Conservation (phyloP, 2,797 vertebrate genomes). For the Leucoraja ocellata region DNA sequence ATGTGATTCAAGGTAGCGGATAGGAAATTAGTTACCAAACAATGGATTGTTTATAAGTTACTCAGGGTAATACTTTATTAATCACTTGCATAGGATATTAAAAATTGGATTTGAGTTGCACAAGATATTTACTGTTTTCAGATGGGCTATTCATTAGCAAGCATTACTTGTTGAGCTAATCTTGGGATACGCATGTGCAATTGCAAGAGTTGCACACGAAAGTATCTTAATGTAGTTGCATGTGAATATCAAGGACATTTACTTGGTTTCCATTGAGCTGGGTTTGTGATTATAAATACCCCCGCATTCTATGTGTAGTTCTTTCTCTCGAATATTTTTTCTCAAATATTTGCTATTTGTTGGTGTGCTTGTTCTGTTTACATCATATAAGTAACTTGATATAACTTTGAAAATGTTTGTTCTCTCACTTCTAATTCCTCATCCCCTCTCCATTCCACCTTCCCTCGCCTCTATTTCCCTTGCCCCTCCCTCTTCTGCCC, state of each 20-base stretch:
- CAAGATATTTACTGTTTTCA: neutral
- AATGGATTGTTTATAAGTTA: no score
- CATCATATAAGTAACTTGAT: no score
- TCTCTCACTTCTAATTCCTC: neutral
- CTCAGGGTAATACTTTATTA: neutral
- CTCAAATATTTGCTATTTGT: neutral
- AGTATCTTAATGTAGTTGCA: neutral
- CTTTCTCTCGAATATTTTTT: neutral
- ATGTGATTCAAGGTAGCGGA: no score
- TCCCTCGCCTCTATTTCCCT: no score
- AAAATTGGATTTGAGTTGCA: neutral
- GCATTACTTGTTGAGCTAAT: no score
- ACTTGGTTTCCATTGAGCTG: neutral
- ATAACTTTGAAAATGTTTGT: neutral
- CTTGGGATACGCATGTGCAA: neutral
- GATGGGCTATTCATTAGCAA: neutral
- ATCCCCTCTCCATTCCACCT: neutral
- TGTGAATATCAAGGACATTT: neutral
- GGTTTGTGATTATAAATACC: neutral
- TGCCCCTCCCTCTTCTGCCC: no score
- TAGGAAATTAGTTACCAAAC: no score
- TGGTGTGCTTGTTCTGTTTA: neutral
- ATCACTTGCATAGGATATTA: neutral
- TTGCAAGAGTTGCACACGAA: neutral
- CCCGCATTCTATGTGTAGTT: neutral